A percentile compares a stretch with the other conserved stretches of the same genome.
Evolutionary conservation across 2,888 invertebrate species (phyloP).

Genomic region (Phalera bucephala): DNA sequence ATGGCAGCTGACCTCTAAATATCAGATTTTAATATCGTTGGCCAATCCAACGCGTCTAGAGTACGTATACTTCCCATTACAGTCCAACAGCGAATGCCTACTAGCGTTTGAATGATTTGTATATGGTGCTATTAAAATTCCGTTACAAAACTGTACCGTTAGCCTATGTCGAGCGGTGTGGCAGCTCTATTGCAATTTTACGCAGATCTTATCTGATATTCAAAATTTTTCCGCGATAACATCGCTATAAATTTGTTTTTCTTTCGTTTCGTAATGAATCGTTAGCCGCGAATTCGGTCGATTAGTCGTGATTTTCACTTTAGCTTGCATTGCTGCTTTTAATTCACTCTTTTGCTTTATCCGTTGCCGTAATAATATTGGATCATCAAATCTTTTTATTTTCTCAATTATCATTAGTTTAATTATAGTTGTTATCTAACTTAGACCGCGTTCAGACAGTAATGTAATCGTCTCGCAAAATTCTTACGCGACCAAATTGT

Average conservation of each 20-base stretch:
- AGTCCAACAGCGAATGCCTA: conserved; percentile 19
- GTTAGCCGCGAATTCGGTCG: neutral
- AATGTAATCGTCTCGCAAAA: conserved; percentile 2
- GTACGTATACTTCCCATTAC: conserved; percentile 14
- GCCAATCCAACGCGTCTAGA: neutral
- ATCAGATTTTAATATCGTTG: neutral
- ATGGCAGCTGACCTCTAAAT: neutral
- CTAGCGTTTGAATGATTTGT: conserved; percentile 19
- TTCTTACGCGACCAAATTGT: conserved; percentile 12
- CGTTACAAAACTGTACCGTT: conserved; percentile 31
- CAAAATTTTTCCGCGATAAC: neutral
- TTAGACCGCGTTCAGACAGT: no score
- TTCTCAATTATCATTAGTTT: no score
- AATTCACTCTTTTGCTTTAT: no score
- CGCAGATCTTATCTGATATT: conserved; percentile 4
- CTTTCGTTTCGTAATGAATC: neutral
- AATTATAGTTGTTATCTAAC: no score
- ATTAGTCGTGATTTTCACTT: neutral
- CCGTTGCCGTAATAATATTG: no score
- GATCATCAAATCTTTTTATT: neutral
- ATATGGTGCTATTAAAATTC: conserved; percentile 26
- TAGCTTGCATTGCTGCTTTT: no score
- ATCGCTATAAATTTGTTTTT: neutral
- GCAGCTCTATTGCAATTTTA: conserved; percentile 31
- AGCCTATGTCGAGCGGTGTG: conserved; percentile 24